These are phyloP conservation scores for Schizopygopsis pylzovi DNA, from an alignment of 2,797 vertebrate species.

Conservation along the genomic window DNA sequence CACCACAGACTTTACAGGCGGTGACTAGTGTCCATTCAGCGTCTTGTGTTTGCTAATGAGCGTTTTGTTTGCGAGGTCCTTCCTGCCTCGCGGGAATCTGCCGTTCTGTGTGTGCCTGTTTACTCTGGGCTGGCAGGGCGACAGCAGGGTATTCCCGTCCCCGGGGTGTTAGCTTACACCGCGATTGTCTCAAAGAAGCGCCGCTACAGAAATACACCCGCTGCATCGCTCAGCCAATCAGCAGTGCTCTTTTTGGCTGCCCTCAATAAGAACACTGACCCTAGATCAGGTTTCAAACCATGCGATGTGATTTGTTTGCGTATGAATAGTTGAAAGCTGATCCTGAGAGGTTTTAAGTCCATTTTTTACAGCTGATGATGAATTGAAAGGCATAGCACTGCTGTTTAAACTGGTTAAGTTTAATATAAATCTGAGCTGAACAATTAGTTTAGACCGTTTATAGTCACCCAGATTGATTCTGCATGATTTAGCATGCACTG, in stretches of 20 bases:
- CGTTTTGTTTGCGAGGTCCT: slow-evolving; percentile 41
- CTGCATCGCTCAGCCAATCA: not conserved
- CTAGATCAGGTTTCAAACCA: not conserved
- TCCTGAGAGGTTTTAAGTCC: not conserved
- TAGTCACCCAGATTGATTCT: not conserved
- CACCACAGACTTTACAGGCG: not conserved
- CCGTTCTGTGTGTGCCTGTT: not conserved
- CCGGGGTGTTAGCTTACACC: slow-evolving; percentile 40
- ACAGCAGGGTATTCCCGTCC: slow-evolving; percentile 50
- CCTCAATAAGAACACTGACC: slow-evolving; percentile 17
- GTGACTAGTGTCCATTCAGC: slow-evolving; percentile 12
- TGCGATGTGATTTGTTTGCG: slow-evolving; percentile 22
- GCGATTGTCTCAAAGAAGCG: slow-evolving; percentile 41
- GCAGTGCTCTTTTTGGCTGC: slow-evolving; percentile 9
- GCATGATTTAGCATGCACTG: not conserved
- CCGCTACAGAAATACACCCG: slow-evolving; percentile 19
- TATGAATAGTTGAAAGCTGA: not conserved
- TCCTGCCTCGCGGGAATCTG: slow-evolving; percentile 19
- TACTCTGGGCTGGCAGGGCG: slow-evolving; percentile 34
- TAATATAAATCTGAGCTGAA: not conserved
- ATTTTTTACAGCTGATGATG: not conserved
- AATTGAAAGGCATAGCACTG: not conserved
- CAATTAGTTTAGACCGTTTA: not conserved
- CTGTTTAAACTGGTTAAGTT: not conserved
- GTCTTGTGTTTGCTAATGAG: slow-evolving; percentile 49